Base-by-base conservation (phyloP, 1,140 invertebrate species). In the Drosophila bocki region DNA sequence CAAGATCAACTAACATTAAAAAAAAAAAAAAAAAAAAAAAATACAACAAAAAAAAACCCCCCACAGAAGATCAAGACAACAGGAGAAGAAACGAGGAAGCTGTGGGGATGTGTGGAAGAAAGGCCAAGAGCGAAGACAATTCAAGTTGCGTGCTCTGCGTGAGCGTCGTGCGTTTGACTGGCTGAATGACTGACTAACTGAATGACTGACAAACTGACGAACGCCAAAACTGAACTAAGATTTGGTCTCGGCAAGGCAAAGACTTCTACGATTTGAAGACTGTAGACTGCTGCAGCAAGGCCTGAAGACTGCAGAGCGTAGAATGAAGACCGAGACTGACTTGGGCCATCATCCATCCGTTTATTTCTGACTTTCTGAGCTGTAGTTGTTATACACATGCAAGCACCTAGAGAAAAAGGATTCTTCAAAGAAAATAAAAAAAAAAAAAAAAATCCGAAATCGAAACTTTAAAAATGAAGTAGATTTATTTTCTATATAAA, bases 91-190 rank as follows among this genome's bases (percentile, higher is more conserved):
- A 72, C 41, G 35, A 33, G 56, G 80, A 71, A 78, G 79, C 54
- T 61, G 80, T 29, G 37, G 74, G 70, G n/a, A 11, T 51, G 17
- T 56, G 15, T 32, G 50, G 62, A 57, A 75, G 62, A 59, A 48
- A 45, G 44, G 32, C 41, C 15, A 64, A 69, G 61, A 67, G 56
- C 41, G 59, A 83, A 74, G 78, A 82, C 68, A 91, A 90, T 87
- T 86, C 75, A 64, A 91, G 74, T 84, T 92, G 91, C 91, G 91
- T 92, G 91, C 91, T 91, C 84, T 92, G 91, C 91, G 91, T 92
- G 91, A 92, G 91, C 91, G 91, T 92, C 87, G 85, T 88, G 85
- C 85, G 85, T 88, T 90, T 60, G 57, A 79, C 79, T 63, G 77
- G 26, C 26, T 29, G 26, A 29, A 29, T 29, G 22, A 71, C 82